Conservation (phyloP, 2,113 vertebrate genomes). For the Xenopus tropicalis region DNA sequence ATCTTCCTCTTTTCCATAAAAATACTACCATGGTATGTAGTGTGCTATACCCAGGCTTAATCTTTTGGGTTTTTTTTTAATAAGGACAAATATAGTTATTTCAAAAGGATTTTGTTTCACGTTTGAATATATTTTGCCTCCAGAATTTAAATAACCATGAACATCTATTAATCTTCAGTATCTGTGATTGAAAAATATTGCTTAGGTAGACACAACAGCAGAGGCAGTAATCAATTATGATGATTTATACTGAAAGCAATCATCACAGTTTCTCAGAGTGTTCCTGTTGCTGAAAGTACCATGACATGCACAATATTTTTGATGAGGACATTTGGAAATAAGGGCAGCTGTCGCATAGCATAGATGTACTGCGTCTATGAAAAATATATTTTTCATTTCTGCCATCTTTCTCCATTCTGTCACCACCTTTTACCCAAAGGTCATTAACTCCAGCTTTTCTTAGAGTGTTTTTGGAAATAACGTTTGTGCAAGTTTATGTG, state of each 20-base stretch:
- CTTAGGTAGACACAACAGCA: neutral
- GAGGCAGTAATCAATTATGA: neutral
- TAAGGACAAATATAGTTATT: too few species aligned
- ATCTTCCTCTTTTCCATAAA: too few species aligned
- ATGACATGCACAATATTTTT: slow-evolving; percentile 1
- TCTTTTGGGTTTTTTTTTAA: too few species aligned
- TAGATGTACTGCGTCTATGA: neutral
- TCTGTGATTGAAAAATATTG: neutral
- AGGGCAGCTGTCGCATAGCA: neutral
- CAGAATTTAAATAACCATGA: neutral
- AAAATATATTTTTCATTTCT: slow-evolving; percentile 1
- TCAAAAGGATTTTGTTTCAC: too few species aligned
- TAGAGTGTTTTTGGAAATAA: too few species aligned
- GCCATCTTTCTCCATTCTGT: slow-evolving; percentile 7
- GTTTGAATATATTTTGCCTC: too few species aligned
- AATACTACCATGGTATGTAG: too few species aligned
- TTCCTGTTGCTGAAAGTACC: neutral
- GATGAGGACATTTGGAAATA: neutral
- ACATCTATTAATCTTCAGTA: neutral
- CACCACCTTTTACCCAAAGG: neutral
- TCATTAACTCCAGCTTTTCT: neutral
- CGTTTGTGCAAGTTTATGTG: too few species aligned
- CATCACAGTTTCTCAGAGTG: neutral
- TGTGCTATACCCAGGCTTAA: too few species aligned
- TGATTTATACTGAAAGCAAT: neutral